Percentiles rank a stretch among this genome's conserved stretches.
These are phyloP conservation scores for Argyrosomus japonicus DNA, from an alignment of 2,113 vertebrate genomes.

Conservation along the genomic window DNA sequence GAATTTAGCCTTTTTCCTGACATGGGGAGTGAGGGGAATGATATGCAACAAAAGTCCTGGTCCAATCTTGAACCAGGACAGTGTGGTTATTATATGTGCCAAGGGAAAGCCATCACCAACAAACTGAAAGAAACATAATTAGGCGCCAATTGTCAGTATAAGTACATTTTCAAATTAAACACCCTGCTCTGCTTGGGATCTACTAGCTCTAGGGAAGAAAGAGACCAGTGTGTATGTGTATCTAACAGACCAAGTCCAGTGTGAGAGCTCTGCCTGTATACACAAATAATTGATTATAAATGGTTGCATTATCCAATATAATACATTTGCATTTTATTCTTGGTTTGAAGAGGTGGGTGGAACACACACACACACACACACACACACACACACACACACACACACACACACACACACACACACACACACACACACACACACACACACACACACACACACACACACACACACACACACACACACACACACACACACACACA, in stretches of 20 bases:
- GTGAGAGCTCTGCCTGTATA: not conserved
- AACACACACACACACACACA: conserved; percentile 18
- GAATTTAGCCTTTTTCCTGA: not conserved
- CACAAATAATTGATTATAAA: conserved; percentile 38
- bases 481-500: conserved; percentile 18
- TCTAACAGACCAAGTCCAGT: not conserved
- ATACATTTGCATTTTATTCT: conserved; percentile 61
- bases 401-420: not conserved
- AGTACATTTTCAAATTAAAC: not conserved
- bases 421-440: conserved; percentile 1
- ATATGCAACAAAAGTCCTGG: not conserved
- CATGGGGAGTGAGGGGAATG: not conserved
- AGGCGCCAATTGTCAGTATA: not conserved
- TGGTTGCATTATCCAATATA: conserved; percentile 22
- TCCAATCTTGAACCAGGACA: not conserved
- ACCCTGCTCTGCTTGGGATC: not conserved
- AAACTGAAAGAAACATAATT: not conserved
- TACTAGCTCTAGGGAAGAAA: not conserved
- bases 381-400: not conserved
- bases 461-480: not conserved
- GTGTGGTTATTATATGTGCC: not conserved
- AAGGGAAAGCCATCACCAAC: not conserved
- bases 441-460: not conserved
- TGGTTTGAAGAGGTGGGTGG: conserved; percentile 55
- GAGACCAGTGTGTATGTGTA: not conserved